Percentiles rank a stretch among this genome's conserved stretches.
phyloP scores from a whole-genome alignment of 2,888 invertebrate species.

The Eudasyphora cyanicolor region DNA sequence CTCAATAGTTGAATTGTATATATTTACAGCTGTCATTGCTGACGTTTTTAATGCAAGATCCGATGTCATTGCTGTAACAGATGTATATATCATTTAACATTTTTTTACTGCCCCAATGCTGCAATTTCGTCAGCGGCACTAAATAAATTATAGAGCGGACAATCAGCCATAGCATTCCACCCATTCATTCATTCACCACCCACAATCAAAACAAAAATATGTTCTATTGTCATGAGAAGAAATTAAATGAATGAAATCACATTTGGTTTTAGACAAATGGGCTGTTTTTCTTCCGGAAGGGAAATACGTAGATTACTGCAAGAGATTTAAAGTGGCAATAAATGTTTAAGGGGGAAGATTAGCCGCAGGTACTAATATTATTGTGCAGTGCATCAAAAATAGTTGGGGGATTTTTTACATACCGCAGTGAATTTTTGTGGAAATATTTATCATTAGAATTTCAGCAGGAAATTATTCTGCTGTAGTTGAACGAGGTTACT shows the following conservation, averaged over 20 bases:
- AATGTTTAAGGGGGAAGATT: too few species aligned
- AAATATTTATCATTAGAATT: too few species aligned
- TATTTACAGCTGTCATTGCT: background rate
- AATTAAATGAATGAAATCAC: background rate
- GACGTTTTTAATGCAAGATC: background rate
- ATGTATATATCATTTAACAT: constrained; percentile 23
- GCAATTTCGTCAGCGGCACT: constrained; percentile 28
- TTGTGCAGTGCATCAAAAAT: too few species aligned
- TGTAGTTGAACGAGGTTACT: too few species aligned
- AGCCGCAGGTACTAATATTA: too few species aligned
- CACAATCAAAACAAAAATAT: background rate
- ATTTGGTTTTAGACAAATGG: background rate
- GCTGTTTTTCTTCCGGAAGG: background rate
- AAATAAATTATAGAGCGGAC: constrained; percentile 4
- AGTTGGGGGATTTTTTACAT: too few species aligned
- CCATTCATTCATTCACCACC: background rate
- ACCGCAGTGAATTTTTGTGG: too few species aligned
- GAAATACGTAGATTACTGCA: too few species aligned
- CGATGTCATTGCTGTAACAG: constrained; percentile 24
- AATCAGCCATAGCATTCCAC: too few species aligned
- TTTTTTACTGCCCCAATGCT: constrained; percentile 38
- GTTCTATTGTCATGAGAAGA: background rate
- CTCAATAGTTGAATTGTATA: background rate
- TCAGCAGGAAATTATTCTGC: too few species aligned
- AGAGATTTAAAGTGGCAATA: too few species aligned